Evolutionary conservation across 2,888 invertebrate genomes (phyloP), one percentile per base, ranked within the genome.

Genomic region (Tachina grossa): DNA sequence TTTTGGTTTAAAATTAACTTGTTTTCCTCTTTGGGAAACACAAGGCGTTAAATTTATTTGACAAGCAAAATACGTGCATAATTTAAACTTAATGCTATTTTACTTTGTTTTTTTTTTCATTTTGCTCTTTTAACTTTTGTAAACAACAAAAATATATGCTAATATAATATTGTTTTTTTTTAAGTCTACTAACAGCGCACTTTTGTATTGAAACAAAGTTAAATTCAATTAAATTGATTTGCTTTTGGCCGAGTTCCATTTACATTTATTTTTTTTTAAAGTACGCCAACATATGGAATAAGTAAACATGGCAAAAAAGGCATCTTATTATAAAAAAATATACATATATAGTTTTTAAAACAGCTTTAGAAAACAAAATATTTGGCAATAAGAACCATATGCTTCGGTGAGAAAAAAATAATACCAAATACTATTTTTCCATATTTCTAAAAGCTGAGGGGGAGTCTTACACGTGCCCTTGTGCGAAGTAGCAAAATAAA

Each of bases 21-120:
- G 59, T 57, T 19, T 41, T 55, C 19, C 43, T 13, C 13, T 39
- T n/a, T 71, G 11, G 4, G 9, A 66, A 47, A 39, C 19, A 77
- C 41, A 66, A 77, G 77, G 72, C 84, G 43, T 47, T 55, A 55
- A 74, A 81, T 77, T 77, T 68, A 77, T 84, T 84, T 80, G 69
- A n/a, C 49, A 75, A 49, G 66, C 19, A 16, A n/a, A 74, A 59
- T 55, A 31, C 31, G 6, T 5, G 31, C 31, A 31, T 0, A 66
- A 43, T 51, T 68, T 47, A 8, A 45, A 19, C 9, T 39, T 14
- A 71, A 63, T 49, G 14, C 14, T 51, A n/a, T 16, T 57, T 31
- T 19, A 11, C 2, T 19, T 16, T 57, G 9, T 41, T 55, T 55
- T 3, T 55, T 55, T 3, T 9, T 13, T 41, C 2, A 8, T 19